Conservation (phyloP, 2,888 invertebrate genomes). For the Trisateles emortualis region DNA sequence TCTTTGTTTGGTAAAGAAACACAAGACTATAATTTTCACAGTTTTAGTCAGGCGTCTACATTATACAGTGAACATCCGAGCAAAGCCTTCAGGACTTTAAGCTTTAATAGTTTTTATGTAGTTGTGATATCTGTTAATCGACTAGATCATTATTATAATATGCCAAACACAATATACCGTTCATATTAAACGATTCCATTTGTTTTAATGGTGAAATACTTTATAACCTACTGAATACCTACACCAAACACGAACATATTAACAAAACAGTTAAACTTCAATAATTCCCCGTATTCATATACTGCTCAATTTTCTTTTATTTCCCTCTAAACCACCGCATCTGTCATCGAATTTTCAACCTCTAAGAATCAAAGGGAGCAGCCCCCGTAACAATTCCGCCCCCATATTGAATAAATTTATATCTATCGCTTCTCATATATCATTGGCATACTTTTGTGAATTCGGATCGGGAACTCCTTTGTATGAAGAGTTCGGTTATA, state of each 20-base stretch:
- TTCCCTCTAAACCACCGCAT: background rate
- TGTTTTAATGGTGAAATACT: too few species aligned
- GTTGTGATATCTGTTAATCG: too few species aligned
- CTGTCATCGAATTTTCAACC: background rate
- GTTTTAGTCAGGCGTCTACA: too few species aligned
- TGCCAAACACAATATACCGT: too few species aligned
- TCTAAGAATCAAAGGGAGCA: background rate
- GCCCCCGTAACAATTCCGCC: background rate
- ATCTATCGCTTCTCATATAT: conserved; percentile 8
- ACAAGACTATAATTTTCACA: too few species aligned
- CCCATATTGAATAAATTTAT: conserved; percentile 16
- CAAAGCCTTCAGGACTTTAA: too few species aligned
- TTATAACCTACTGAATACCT: background rate
- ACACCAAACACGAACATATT: background rate
- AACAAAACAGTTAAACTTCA: background rate
- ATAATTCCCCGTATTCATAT: background rate
- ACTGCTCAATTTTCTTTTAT: background rate
- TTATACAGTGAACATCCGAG: too few species aligned
- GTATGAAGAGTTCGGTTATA: conserved; percentile 12
- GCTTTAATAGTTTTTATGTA: too few species aligned
- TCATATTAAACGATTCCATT: too few species aligned
- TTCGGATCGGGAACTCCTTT: conserved; percentile 9
- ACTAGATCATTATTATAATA: too few species aligned
- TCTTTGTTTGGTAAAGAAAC: too few species aligned
- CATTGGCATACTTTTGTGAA: conserved; percentile 14